These are phyloP conservation scores for Myrmecobius fasciatus DNA, from an alignment of 2,113 vertebrate genomes.

Conservation along the genomic window DNA sequence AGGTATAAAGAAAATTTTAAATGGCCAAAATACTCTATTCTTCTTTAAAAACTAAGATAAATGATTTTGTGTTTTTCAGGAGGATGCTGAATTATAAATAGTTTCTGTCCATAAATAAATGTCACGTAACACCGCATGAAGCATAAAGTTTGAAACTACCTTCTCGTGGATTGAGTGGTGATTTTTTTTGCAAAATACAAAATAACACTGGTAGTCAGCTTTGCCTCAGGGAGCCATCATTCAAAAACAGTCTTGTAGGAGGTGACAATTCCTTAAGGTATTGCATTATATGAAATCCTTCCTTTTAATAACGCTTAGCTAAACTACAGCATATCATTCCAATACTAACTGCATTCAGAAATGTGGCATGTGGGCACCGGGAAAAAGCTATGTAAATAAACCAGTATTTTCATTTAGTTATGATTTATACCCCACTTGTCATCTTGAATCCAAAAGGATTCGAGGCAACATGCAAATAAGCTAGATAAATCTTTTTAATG, in stretches of 20 bases:
- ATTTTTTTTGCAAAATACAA: conserved; percentile 35
- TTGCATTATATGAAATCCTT: conserved; percentile 15
- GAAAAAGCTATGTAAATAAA: conserved; percentile 12
- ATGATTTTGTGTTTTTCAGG: conserved; percentile 67
- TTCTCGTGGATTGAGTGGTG: conserved; percentile 45
- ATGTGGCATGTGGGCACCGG: conserved; percentile 51
- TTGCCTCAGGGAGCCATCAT: conserved; percentile 30
- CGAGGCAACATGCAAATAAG: conserved; percentile 38
- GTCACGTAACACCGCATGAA: conserved; percentile 27
- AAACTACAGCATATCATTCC: conserved; percentile 44
- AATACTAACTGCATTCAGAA: conserved; percentile 50
- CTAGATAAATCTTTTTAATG: conserved; percentile 42
- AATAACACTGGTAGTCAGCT: conserved; percentile 48
- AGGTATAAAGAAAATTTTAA: conserved; percentile 69
- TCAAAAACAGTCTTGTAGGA: conserved; percentile 26
- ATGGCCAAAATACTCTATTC: conserved; percentile 75
- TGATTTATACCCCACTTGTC: not conserved
- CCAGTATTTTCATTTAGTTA: not conserved
- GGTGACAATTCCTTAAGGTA: conserved; percentile 40
- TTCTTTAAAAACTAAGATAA: conserved; percentile 76
- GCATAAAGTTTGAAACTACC: conserved; percentile 53
- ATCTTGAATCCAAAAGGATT: not conserved
- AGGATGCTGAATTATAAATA: conserved; percentile 66
- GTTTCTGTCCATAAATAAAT: conserved; percentile 72
- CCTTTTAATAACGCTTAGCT: conserved; percentile 63